A percentile compares a stretch with the other conserved stretches of the same genome.
Conservation (phyloP, 2,888 invertebrate genomes). For the Volucella inanis region DNA sequence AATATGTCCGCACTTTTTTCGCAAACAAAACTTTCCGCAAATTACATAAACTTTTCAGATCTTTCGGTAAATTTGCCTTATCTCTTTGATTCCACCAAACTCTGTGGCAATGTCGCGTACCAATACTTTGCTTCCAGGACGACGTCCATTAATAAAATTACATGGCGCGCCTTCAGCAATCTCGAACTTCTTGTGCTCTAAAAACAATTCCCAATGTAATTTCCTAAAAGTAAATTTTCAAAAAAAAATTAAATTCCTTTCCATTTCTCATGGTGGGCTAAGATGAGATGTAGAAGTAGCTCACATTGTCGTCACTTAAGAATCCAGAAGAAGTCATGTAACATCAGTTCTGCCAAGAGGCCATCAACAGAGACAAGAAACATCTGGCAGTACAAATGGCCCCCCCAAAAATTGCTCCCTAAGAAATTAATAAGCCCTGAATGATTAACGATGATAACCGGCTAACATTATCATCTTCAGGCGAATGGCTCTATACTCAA, state of each 20-base stretch:
- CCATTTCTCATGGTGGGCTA: constrained; percentile 60
- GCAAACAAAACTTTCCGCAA: too few relatives aligned
- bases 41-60: too few relatives aligned
- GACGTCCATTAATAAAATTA: constrained; percentile 67
- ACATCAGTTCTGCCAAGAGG: constrained; percentile 49
- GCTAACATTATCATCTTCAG: constrained; percentile 71
- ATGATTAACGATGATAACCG: constrained; percentile 75
- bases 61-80: too few relatives aligned
- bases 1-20: too few relatives aligned
- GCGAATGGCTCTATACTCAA: constrained; percentile 18
- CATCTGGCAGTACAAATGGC: constrained; percentile 74
- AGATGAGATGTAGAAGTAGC: constrained; percentile 23
- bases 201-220: constrained; percentile 69
- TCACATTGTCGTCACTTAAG: constrained; percentile 67
- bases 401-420: constrained; percentile 59
- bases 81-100: too few relatives aligned
- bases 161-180: constrained; percentile 39
- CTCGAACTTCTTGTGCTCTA: constrained; percentile 46
- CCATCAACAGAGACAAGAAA: constrained; percentile 59
- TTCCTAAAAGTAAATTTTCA: constrained; percentile 53
- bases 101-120: background rate
- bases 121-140: background rate
- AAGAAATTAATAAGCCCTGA: constrained; percentile 75
- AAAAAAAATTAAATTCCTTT: constrained; percentile 25
- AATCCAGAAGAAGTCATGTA: constrained; percentile 42